phyloP scores from a whole-genome alignment of 2,113 vertebrate species.

The Leiothrix lutea region DNA sequence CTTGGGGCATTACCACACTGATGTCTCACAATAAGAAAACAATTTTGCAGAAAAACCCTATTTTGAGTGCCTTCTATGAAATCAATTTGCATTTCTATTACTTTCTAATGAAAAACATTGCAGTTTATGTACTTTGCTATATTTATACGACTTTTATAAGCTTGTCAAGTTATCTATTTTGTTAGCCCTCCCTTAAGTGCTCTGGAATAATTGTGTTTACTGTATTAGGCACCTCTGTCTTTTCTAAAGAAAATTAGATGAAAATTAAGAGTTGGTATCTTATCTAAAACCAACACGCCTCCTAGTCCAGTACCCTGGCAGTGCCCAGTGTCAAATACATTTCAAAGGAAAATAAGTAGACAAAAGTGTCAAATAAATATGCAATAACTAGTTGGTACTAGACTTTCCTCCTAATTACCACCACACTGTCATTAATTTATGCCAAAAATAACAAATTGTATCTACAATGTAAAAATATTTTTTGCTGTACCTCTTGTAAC shows the following conservation, averaged over 20 bases:
- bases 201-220: neutral
- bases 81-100: conserved; percentile 24
- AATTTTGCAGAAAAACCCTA: neutral
- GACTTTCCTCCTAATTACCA: neutral
- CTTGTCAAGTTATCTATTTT: neutral
- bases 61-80: conserved; percentile 13
- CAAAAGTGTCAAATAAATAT: neutral
- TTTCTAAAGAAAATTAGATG: conserved; percentile 4
- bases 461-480: neutral
- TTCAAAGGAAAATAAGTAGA: conserved; percentile 1
- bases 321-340: neutral
- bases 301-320: neutral
- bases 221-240: neutral
- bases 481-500: neutral
- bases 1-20: neutral
- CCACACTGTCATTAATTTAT: neutral
- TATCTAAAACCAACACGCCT: neutral
- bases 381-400: neutral
- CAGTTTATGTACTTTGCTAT: neutral
- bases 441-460: neutral
- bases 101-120: conserved; percentile 26
- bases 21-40: neutral
- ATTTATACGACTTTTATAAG: neutral
- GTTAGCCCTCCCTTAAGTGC: neutral
- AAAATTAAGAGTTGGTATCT: neutral